Evolutionary conservation across 2,113 vertebrate genomes (phyloP).

Genomic region (Dromiciops gliroides): DNA sequence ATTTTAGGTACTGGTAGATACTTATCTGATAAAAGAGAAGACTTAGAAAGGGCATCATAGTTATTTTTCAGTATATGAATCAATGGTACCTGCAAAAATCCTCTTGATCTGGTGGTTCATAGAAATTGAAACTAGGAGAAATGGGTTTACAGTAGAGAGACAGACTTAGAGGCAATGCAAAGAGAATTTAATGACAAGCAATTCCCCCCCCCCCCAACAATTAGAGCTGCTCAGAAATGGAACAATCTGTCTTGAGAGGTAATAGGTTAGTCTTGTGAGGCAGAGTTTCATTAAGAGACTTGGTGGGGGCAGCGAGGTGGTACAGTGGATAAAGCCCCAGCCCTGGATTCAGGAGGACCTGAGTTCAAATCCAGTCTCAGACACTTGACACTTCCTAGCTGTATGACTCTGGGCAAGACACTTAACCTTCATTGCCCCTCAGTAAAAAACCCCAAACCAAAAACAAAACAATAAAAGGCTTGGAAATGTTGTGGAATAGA

Average conservation of each 20-base stretch:
- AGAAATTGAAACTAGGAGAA: not conserved
- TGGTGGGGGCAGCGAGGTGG: no score
- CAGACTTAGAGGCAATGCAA: not conserved
- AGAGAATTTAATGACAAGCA: not conserved
- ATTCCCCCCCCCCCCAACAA: not conserved
- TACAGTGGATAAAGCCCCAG: no score
- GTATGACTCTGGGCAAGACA: no score
- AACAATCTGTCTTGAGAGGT: not conserved
- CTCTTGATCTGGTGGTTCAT: not conserved
- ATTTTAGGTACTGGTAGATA: not conserved
- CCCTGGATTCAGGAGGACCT: no score
- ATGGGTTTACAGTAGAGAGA: not conserved
- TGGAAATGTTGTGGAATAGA: not conserved
- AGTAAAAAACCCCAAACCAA: no score
- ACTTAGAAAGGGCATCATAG: not conserved
- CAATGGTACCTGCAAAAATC: not conserved
- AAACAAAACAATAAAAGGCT: not conserved
- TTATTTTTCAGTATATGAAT: not conserved
- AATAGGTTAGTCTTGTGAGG: not conserved
- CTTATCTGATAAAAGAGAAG: not conserved
- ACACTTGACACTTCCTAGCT: no score
- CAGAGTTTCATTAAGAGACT: not conserved
- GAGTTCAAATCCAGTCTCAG: no score
- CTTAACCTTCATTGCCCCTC: no score
- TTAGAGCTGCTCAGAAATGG: not conserved